These are phyloP conservation scores for Psittacula echo DNA, from an alignment of 2,797 vertebrate genomes.

Conservation along the genomic window DNA sequence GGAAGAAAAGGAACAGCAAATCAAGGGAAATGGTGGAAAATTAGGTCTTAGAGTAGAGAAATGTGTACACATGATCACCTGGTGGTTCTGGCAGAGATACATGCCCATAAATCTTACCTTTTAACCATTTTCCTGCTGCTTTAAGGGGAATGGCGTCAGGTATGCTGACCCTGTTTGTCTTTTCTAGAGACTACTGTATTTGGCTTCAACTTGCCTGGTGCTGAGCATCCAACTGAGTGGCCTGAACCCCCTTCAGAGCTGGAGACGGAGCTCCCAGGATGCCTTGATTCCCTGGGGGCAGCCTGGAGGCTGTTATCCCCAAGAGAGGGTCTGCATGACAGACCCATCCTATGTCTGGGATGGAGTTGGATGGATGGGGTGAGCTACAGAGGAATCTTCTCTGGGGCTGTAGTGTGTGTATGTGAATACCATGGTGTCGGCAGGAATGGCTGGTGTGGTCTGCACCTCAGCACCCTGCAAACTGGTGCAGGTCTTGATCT, in stretches of 20 bases:
- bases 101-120: conserved; percentile 62
- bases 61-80: conserved; percentile 77
- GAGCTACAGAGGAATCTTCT: not conserved
- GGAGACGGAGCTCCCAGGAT: not conserved
- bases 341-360: not conserved
- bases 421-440: not conserved
- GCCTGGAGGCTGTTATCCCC: not conserved
- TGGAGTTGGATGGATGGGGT: not conserved
- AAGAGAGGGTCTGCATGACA: not conserved
- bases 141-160: not conserved
- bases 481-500: not conserved
- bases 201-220: not conserved
- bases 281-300: not conserved
- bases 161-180: not conserved
- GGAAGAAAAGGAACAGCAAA: conserved; percentile 80
- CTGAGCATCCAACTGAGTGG: not conserved
- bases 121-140: conserved; percentile 62
- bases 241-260: not conserved
- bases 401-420: not conserved
- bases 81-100: conserved; percentile 70
- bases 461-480: not conserved
- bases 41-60: conserved; percentile 80
- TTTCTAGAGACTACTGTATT: not conserved
- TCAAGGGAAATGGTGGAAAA: conserved; percentile 82
- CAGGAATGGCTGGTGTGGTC: not conserved